A percentile compares a stretch with the other conserved stretches of the same genome.
These are phyloP conservation scores for Bombus cullumanus DNA, from an alignment of 1,140 invertebrate species.

Conservation along the genomic window DNA sequence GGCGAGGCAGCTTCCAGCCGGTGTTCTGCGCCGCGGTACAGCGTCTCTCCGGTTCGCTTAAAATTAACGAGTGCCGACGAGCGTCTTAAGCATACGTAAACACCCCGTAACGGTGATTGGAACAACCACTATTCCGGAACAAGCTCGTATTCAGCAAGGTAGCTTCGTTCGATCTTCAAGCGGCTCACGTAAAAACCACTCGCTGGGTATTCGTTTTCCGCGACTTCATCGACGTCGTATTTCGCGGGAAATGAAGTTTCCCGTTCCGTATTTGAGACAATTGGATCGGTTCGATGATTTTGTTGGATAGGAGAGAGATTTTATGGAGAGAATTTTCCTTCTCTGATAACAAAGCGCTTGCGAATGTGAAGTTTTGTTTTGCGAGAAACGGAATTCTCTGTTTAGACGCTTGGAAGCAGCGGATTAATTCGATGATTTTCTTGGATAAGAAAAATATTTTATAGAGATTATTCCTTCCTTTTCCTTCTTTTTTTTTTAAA, in stretches of 20 bases:
- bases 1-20: conserved; percentile 28
- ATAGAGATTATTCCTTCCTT: not conserved
- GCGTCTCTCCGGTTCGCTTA: conserved; percentile 49
- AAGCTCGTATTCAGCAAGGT: not conserved
- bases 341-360: no score
- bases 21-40: conserved; percentile 19
- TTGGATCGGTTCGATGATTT: not conserved
- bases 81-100: conserved; percentile 59
- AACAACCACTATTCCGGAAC: conserved; percentile 1
- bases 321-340: not conserved
- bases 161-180: not conserved
- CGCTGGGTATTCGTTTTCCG: no score
- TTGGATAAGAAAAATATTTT: not conserved
- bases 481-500: not conserved
- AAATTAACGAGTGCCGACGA: conserved; percentile 59
- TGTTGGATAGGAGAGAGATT: not conserved
- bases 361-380: no score
- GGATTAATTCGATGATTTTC: no score
- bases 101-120: conserved; percentile 46
- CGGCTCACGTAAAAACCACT: conserved; percentile 22
- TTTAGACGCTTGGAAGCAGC: no score
- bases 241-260: not conserved
- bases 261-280: no score
- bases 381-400: no score
- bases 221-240: no score